A percentile compares a stretch with the other conserved stretches of the same genome.
Evolutionary conservation across 2,888 invertebrate species (phyloP).

Genomic region (Endomychus coccineus): DNA sequence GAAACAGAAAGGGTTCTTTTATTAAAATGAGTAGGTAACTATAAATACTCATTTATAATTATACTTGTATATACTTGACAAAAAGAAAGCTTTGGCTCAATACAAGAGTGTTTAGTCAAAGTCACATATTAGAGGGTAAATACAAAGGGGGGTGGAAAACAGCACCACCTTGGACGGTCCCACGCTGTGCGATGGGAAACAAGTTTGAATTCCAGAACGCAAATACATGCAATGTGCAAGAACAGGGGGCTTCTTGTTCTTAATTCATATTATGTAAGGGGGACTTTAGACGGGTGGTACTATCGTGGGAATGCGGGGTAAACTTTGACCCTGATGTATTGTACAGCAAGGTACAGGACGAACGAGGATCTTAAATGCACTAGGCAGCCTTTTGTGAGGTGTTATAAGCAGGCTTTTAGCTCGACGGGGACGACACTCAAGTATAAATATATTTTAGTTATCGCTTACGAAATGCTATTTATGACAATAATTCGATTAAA

Average conservation of each 20-base stretch:
- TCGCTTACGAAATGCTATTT: too few species aligned
- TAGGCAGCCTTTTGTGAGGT: constrained; percentile 15
- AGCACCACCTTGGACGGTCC: constrained; percentile 16
- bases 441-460: too few species aligned
- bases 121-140: constrained; percentile 13
- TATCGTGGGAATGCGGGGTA: background rate
- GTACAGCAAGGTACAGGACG: background rate
- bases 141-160: constrained; percentile 13
- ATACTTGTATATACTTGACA: too few species aligned
- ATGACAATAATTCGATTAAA: too few species aligned
- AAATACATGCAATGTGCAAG: background rate
- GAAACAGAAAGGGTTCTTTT: too few species aligned
- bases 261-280: too few species aligned
- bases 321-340: background rate
- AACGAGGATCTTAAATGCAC: constrained; percentile 5
- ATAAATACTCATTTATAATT: too few species aligned
- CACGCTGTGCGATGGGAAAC: constrained; percentile 15
- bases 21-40: too few species aligned
- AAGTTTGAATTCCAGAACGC: background rate
- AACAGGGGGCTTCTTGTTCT: constrained; percentile 1
- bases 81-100: too few species aligned
- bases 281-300: background rate
- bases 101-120: too few species aligned
- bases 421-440: constrained; percentile 10
- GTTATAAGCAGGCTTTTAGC: constrained; percentile 9